phyloP scores from a whole-genome alignment of 2,888 invertebrate species.

The Morinoia aosen region DNA sequence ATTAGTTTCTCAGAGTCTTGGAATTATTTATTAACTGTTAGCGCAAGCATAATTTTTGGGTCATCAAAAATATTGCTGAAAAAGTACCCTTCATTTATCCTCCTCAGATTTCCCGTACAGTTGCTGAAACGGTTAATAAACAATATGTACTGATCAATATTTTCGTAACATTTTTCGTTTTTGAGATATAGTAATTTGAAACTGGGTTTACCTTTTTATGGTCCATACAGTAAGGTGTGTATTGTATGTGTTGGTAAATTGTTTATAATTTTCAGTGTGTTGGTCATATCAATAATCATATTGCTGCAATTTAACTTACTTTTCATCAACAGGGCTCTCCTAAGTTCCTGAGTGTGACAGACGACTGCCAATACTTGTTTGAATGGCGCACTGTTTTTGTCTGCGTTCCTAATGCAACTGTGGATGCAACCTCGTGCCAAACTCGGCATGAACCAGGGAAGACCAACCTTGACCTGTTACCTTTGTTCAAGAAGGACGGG shows the following conservation, averaged over 20 bases:
- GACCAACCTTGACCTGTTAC: constrained; percentile 61
- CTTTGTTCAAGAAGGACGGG: constrained; percentile 57
- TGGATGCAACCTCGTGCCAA: constrained; percentile 54
- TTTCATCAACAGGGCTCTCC: constrained; percentile 60
- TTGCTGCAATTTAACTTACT: not conserved
- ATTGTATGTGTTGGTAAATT: not conserved
- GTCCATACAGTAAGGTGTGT: no score
- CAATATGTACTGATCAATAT: no score
- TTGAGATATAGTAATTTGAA: no score
- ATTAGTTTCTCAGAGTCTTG: no score
- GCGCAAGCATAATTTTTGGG: no score
- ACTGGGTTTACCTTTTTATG: no score
- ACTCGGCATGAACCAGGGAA: constrained; percentile 61
- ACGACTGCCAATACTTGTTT: constrained; percentile 66
- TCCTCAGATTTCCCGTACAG: no score
- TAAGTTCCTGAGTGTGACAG: constrained; percentile 56
- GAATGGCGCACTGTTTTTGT: constrained; percentile 62
- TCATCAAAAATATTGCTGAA: no score
- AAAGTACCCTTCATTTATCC: no score
- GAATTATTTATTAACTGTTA: no score
- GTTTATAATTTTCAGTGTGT: not conserved
- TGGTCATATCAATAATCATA: not conserved
- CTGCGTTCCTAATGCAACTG: constrained; percentile 46
- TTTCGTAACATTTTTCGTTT: no score
- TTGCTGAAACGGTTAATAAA: no score